Base-by-base conservation (phyloP, 2,888 invertebrate genomes). In the Nomada goodeniana region DNA sequence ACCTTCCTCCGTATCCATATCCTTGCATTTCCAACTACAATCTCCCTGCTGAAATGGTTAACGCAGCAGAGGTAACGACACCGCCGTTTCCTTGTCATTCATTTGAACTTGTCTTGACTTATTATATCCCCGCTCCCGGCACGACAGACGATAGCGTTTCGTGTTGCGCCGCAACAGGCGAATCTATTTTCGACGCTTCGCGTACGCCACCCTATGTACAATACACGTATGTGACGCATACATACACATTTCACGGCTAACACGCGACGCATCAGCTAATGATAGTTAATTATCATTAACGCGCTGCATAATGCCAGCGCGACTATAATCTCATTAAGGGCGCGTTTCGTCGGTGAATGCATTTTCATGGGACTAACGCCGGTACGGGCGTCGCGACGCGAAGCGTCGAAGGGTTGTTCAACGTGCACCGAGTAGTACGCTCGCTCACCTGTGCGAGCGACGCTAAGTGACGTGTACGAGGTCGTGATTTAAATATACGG, bases 261-360 rank as follows among this genome's bases (percentile, higher is more conserved):
- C 50, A 68, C 59, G 63, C 52, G 53, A 61, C 75, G 67, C 78
- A 80, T 80, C 86, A 23, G 64, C 55, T 82, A 79, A 79, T 69
- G 75, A 72, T 68, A 79, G 78, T 83, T 89, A 89, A 89, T 89
- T 89, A 86, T 87, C 85, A 87, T 89, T 88, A 89, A 75, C 79
- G 84, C 59, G 65, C 53, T 10, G 68, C 70, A 61, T 76, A 83
- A 86, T 75, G 73, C 70, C 64, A 69, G 63, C 76, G 36, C 71
- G 69, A 74, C 74, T 82, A 74, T 86, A 87, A 89, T 87, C 86
- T 82, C 77, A 83, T 88, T 88, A 88, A 63, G 73, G 68, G 44
- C 78, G 65, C 68, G 79, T 50, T 61, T 75, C 65, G 68, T n/a
- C 23, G 23, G 65, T 29, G 80, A 63, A 73, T 60, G 71, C 65